Evolutionary conservation across 2,797 vertebrate species (phyloP), one percentile per base, ranked within the genome.

Genomic region (Rhabdomys pumilio): DNA sequence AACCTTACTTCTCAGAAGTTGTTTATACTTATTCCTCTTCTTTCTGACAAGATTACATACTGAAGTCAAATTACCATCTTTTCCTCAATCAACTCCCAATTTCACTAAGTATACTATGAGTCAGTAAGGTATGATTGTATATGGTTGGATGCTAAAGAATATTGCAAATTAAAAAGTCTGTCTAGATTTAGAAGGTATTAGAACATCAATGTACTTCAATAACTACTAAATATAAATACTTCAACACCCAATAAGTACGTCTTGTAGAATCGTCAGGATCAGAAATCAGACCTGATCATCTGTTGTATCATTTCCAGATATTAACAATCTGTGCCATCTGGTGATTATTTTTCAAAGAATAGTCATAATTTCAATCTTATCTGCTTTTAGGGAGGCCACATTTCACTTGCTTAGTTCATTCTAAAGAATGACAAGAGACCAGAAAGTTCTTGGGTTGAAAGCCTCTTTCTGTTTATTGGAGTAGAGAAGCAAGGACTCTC

Each of bases 371-470:
- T 61, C 8, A 24, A 29, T 87, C 31, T 65, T 88, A 38, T 5
- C 79, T 7, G 26, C 4, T 3, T 67, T 90, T 38, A 55, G 17
- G 0, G 50, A 90, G 69, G 5, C 31, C 6, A 61, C 72, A 83
- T 85, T 93, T 95, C 86, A 47, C 61, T 92, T 92, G 2, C 3
- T 41, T 69, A 81, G 15, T 17, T 65, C 3, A 87, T 86, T 95
- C 31, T 31, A 59, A 44, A 47, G 38, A 24, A 94, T 47, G 7
- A 8, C 87, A 44, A 14, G 90, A 89, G 8, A 67, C 11, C 10
- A 76, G 19, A 69, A 87, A 69, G 31, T 13, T 14, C 26, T 17
- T 22, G 44, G 12, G 10, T n/a, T 65, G 34, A 94, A 93, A 57
- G 19, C 1, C 34, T 79, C 31, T 85, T 79, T 92, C 83, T 44